Base-by-base conservation (phyloP, 2,797 vertebrate species). In the Pangasius macronema region DNA sequence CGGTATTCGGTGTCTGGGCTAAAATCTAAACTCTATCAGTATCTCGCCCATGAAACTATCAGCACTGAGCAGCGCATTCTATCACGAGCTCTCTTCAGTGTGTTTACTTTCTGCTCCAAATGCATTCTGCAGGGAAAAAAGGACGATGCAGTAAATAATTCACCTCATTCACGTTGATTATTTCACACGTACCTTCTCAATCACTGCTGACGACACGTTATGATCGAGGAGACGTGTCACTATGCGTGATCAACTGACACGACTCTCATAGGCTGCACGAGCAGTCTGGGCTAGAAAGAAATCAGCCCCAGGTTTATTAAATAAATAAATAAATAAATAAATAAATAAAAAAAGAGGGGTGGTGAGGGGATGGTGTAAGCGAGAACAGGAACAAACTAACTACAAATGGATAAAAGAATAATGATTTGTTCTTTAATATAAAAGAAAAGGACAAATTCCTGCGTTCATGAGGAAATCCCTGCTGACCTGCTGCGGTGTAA, bases 231-330 rank as follows among this genome's bases (percentile, higher is more conserved):
- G 72, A 33, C 42, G 72, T 49, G 72, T 75, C 49, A 3, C 46
- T 77, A 3, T 6, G 53, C 7, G 0, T 36, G 53, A 80, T 80
- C 51, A 55, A 18, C 30, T 57, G 49, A 30, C 42, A 51, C 13
- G 42, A 27, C 42, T 51, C 22, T 49, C 11, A 73, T 20, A 0
- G 33, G n/a, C n/a, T 16, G 65, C 30, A 67, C 33, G 18, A 42
- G 22, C 30, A 8, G 76, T 80, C 30, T 57, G 76, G 30, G 53
- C 16, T 30, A 57, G 76, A 80, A 80, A 80, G 76, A 80, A 80
- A 57, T 57, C 75, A 79, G 76, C 53, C 20, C 51, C 7, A 80
- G 30, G 20, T 57, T 42, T 42, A 39, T 1, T 1, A 36, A 36
- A 36, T 1, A 36, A 36, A 36, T 1, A 36, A 36, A 39, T 3